phyloP scores from a whole-genome alignment of 2,113 vertebrate genomes.

The Nothocercus nigrocapillus region DNA sequence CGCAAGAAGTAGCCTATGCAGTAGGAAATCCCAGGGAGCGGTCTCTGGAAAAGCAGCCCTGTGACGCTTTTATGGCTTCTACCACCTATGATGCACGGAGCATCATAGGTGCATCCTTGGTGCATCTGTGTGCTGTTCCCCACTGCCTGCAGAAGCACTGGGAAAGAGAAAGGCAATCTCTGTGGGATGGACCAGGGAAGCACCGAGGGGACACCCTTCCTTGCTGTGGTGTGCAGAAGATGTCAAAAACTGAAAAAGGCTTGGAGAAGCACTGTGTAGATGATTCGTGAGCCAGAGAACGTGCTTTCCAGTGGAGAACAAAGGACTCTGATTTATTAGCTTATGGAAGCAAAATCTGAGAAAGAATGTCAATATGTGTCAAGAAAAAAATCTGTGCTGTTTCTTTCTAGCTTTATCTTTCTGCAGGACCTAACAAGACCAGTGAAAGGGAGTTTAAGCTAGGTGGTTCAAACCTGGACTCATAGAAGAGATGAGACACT shows the following conservation, averaged over 20 bases:
- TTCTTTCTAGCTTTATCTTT: background rate
- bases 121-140: accelerated
- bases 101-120: no score
- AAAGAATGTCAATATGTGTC: background rate
- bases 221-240: background rate
- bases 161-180: background rate
- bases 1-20: background rate
- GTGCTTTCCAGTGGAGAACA: background rate
- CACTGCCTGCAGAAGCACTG: background rate
- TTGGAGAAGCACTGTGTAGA: background rate
- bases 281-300: background rate
- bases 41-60: background rate
- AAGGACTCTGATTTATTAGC: background rate
- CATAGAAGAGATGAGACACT: background rate
- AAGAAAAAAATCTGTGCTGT: background rate
- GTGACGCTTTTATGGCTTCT: background rate
- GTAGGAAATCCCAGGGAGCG: background rate
- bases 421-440: background rate
- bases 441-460: background rate
- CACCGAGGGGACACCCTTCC: accelerated
- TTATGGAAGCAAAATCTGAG: background rate
- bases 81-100: background rate
- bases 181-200: background rate
- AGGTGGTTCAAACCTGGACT: background rate
- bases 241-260: background rate